These are phyloP conservation scores for Brachypteracias leptosomus DNA, from an alignment of 2,113 vertebrate genomes.

Conservation along the genomic window DNA sequence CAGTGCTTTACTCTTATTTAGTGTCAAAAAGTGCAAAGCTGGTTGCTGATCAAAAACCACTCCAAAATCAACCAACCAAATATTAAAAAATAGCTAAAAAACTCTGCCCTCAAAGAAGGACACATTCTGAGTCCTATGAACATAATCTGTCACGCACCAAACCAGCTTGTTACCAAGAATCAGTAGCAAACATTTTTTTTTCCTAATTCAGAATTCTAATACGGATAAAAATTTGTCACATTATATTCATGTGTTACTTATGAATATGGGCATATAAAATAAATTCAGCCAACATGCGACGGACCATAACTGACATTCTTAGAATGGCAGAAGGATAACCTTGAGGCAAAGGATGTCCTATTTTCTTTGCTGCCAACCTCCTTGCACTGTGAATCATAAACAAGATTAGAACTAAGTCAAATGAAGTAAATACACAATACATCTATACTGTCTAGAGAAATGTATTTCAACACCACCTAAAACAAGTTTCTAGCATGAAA, in stretches of 20 bases:
- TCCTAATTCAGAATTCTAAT: neutral
- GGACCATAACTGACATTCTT: neutral
- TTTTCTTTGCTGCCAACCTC: neutral
- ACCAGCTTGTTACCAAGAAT: neutral
- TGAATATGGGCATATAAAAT: neutral
- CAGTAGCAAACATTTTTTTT: neutral
- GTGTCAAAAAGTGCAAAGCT: neutral
- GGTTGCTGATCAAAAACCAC: neutral
- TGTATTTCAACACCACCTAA: neutral
- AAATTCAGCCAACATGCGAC: neutral
- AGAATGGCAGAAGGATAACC: neutral
- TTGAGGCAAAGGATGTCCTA: slow-evolving; percentile 21
- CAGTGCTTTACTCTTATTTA: neutral
- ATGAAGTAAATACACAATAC: neutral
- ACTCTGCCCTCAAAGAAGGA: neutral
- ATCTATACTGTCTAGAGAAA: neutral
- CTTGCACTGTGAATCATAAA: neutral
- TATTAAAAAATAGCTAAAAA: neutral
- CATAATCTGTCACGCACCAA: neutral
- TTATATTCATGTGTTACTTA: neutral
- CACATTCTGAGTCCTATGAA: neutral
- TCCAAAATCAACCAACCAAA: neutral
- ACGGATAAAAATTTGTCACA: neutral
- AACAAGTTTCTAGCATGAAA: neutral
- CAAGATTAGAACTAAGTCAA: neutral